A percentile compares a stretch with the other conserved stretches of the same genome.
Evolutionary conservation across 2,797 vertebrate species (phyloP).

Genomic region (Amblyraja radiata): DNA sequence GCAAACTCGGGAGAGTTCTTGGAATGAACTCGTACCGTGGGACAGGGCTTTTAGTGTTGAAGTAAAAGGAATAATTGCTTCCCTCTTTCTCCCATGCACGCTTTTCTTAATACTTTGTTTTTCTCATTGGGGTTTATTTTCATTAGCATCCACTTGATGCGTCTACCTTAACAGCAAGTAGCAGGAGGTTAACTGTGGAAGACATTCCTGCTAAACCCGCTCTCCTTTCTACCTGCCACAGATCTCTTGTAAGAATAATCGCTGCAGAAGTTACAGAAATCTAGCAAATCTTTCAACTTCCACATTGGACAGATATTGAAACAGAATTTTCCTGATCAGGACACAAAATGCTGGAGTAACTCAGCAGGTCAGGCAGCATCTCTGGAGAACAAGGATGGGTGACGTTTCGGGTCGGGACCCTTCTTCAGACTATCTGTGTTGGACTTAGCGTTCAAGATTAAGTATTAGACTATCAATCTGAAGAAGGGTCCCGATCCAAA

Average conservation of each 20-base stretch:
- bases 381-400: too few relatives aligned
- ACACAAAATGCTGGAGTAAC: too few relatives aligned
- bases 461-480: too few relatives aligned
- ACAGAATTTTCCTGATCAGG: background rate
- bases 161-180: background rate
- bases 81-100: too few relatives aligned
- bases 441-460: too few relatives aligned
- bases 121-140: background rate
- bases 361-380: too few relatives aligned
- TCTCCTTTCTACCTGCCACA: background rate
- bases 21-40: too few relatives aligned
- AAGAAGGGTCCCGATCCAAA: too few relatives aligned
- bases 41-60: background rate
- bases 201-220: background rate
- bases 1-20: too few relatives aligned
- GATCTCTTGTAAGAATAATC: background rate
- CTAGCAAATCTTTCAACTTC: background rate
- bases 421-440: too few relatives aligned
- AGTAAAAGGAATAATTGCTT: background rate
- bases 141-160: background rate
- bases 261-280: background rate
- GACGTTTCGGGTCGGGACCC: too few relatives aligned
- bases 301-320: background rate
- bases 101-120: background rate
- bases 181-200: background rate